Conservation (phyloP, 2,888 invertebrate genomes). For the Omphaloscelis lunosa region DNA sequence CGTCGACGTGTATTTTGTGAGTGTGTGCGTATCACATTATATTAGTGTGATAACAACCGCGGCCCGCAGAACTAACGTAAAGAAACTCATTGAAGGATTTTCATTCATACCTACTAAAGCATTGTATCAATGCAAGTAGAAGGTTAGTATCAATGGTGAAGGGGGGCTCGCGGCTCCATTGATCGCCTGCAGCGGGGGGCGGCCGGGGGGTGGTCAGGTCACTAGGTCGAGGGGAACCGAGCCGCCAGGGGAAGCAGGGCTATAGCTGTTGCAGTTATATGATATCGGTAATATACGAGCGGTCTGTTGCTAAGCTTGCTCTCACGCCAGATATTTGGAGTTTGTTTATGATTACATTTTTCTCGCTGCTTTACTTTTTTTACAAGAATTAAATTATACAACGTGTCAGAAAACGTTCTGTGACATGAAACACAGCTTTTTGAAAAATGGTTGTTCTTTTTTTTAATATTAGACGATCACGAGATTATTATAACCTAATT, state of each 20-base stretch:
- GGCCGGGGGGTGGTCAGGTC: slow-evolving; percentile 75
- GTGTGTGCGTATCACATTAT: slow-evolving; percentile 49
- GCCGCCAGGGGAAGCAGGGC: slow-evolving; percentile 59
- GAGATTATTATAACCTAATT: slow-evolving; percentile 67
- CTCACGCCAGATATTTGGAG: slow-evolving; percentile 68
- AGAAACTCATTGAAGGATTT: slow-evolving; percentile 68
- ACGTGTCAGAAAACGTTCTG: slow-evolving; percentile 69
- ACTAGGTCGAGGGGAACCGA: slow-evolving; percentile 81
- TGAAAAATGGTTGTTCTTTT: slow-evolving; percentile 58
- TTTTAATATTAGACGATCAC: slow-evolving; percentile 54
- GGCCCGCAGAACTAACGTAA: slow-evolving; percentile 59
- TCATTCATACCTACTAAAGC: slow-evolving; percentile 78
- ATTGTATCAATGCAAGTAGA: slow-evolving; percentile 76
- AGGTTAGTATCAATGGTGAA: slow-evolving; percentile 76
- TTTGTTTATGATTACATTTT: slow-evolving; percentile 73
- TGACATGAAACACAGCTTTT: slow-evolving; percentile 70
- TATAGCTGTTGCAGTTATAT: slow-evolving; percentile 63
- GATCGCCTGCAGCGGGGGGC: slow-evolving; percentile 79
- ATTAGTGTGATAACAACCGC: slow-evolving; percentile 54
- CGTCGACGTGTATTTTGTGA: slow-evolving; percentile 34
- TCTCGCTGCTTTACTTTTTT: slow-evolving; percentile 69
- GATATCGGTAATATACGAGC: slow-evolving; percentile 61
- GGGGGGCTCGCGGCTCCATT: slow-evolving; percentile 78
- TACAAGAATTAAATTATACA: slow-evolving; percentile 70
- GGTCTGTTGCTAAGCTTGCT: slow-evolving; percentile 66